Conservation (phyloP, 2,113 vertebrate species). For the Nannospalax galili region DNA sequence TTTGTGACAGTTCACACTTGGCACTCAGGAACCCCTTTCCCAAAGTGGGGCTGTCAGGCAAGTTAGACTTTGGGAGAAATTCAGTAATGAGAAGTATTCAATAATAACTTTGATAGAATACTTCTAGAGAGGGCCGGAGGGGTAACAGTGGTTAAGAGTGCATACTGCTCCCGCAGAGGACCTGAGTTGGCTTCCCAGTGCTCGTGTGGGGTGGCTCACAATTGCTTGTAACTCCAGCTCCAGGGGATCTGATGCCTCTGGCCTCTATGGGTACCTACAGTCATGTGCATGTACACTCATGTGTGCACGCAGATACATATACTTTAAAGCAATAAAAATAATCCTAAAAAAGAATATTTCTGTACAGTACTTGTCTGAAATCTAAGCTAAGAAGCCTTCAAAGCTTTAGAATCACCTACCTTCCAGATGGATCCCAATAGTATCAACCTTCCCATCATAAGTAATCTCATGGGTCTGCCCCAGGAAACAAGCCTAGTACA, state of each 20-base stretch:
- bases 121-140: neutral
- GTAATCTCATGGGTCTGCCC: neutral
- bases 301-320: neutral
- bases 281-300: no score
- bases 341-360: neutral
- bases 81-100: constrained; percentile 46
- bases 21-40: constrained; percentile 9
- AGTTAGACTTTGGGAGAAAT: neutral
- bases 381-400: neutral
- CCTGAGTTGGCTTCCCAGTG: neutral
- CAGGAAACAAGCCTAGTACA: neutral
- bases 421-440: neutral
- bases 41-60: constrained; percentile 23
- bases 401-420: neutral
- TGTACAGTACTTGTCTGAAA: constrained; percentile 2
- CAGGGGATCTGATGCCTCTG: neutral
- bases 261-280: neutral
- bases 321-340: neutral
- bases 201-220: neutral
- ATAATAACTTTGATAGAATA: constrained; percentile 2
- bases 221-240: neutral
- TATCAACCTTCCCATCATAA: neutral
- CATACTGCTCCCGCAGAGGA: no score
- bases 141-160: no score
- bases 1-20: neutral